Conservation (phyloP, 2,797 vertebrate genomes). For the Dendrocincla tyrannina region DNA sequence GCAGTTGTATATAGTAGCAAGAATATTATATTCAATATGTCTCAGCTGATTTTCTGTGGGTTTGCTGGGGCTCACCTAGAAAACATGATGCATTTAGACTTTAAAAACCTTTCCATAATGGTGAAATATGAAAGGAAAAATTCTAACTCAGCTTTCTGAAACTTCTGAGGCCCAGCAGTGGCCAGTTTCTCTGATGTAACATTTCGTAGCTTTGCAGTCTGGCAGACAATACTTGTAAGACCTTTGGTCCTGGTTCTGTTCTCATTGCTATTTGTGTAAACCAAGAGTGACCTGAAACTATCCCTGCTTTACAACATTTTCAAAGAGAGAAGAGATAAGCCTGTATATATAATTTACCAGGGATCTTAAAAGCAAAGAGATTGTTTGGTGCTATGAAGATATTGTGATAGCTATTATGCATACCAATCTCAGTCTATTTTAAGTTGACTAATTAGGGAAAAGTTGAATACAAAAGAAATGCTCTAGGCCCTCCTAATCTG, state of each 20-base stretch:
- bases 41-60: background rate
- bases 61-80: background rate
- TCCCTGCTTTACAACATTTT: conserved; percentile 36
- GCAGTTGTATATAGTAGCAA: background rate
- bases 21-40: background rate
- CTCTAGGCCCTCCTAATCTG: conserved; percentile 20
- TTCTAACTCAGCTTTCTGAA: background rate
- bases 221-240: background rate
- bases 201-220: background rate
- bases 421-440: conserved; percentile 20
- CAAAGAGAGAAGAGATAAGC: conserved; percentile 51
- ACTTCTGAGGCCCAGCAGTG: background rate
- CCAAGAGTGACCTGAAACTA: background rate
- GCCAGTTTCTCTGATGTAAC: background rate
- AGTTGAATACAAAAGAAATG: conserved; percentile 32
- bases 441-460: conserved; percentile 9
- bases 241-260: conserved; percentile 29
- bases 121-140: background rate
- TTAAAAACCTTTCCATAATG: background rate
- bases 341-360: background rate
- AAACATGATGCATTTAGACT: background rate
- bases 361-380: conserved; percentile 25
- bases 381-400: conserved; percentile 7
- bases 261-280: conserved; percentile 13
- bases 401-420: conserved; percentile 35